Evolutionary conservation across 2,113 vertebrate species (phyloP).

Genomic region (Nansenia antarctica): DNA sequence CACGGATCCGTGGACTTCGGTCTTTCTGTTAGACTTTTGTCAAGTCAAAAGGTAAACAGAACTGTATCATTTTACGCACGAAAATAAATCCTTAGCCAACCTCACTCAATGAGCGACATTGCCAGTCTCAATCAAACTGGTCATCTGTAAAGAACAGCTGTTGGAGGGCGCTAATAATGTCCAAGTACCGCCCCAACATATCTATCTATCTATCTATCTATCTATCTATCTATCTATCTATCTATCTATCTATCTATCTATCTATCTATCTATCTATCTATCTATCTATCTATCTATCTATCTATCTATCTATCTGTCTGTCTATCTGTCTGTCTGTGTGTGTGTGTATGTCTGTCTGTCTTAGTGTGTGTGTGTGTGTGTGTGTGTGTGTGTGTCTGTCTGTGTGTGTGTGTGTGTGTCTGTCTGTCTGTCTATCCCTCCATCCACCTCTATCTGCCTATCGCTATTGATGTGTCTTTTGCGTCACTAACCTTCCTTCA

Average conservation of each 20-base stretch:
- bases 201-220: too few relatives aligned
- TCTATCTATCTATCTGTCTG: constrained; percentile 48
- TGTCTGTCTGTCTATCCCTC: constrained; percentile 50
- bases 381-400: too few relatives aligned
- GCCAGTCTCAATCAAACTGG: constrained; percentile 47
- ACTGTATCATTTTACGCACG: constrained; percentile 20
- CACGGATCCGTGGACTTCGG: neutral
- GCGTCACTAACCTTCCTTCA: constrained; percentile 70
- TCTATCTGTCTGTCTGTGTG: constrained; percentile 49
- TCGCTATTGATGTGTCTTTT: constrained; percentile 70
- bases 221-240: constrained; percentile 59
- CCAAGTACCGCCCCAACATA: constrained; percentile 74
- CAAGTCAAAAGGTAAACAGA: neutral
- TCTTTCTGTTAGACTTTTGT: neutral
- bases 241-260: constrained; percentile 61
- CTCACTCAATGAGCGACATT: constrained; percentile 36
- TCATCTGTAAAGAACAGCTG: constrained; percentile 50
- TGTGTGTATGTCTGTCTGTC: constrained; percentile 54
- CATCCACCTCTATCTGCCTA: constrained; percentile 47
- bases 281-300: constrained; percentile 50
- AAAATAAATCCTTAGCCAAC: constrained; percentile 48
- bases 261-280: constrained; percentile 25
- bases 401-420: too few relatives aligned
- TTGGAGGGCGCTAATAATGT: constrained; percentile 59
- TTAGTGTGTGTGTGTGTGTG: too few relatives aligned